Evolutionary conservation across 2,888 invertebrate species (phyloP), one percentile per base, ranked within the genome.

Genomic region (Coenonympha arcania): DNA sequence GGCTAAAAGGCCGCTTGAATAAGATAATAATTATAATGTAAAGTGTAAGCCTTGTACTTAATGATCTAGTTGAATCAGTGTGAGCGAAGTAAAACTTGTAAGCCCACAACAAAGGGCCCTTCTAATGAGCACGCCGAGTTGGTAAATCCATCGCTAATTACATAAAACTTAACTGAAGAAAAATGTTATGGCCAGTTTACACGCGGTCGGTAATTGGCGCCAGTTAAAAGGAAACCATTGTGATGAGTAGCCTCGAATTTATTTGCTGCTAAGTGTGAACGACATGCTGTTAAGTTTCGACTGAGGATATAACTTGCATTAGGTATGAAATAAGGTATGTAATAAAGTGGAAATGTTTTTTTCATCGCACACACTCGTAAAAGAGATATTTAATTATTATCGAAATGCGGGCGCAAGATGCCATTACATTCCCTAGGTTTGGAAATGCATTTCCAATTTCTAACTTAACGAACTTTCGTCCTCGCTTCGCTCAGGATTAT

Each of bases 141-240:
- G 20, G 37, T 34, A 51, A 57, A 46, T 50, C 46, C 37, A 41
- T 30, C 30, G 34, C 24, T 48, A 51, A 50, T 52, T 54, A 54
- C 42, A 48, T 13, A 13, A 20, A 37, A 22, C 37, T 22, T 15
- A 22, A 37, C 37, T 0, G 37, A 13, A 8, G 20, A 22, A 37
- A 37, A 37, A 37, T 22, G 37, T 22, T 37, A 37, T 13, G 22
- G 20, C 22, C 37, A 2, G 22, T 37, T 37, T 22, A 37, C 37
- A 36, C 6, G 11, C 6, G 19, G 36, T 11, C 36, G 36, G n/a
- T 36, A 36, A 36, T 36, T 36, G 19, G 36, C 20, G 36, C 20
- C 19, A 36, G 19, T 36, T n/a, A n/a, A n/a, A 11, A 36, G 19
- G 6, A 20, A 36, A 5, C 18, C 36, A 36, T 19, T 36, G 36